These are phyloP conservation scores for Pseudorhombus dupliciocellatus DNA, from an alignment of 2,113 vertebrate genomes.

Conservation along the genomic window DNA sequence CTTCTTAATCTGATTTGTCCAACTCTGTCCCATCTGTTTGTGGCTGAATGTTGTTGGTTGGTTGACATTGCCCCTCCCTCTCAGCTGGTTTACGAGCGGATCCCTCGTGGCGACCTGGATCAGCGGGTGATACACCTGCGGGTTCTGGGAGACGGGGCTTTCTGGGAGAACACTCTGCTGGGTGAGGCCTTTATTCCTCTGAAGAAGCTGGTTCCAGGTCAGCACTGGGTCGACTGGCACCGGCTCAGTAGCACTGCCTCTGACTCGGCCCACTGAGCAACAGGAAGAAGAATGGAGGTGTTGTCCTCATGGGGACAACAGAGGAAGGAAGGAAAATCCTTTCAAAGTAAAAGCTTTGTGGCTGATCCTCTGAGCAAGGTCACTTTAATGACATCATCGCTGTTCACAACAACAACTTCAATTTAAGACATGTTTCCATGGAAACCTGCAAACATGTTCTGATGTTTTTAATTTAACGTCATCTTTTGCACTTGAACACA, in stretches of 20 bases:
- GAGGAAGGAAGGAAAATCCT: slow-evolving; percentile 21
- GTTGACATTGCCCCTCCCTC: not conserved
- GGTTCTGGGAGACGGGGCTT: slow-evolving; percentile 91
- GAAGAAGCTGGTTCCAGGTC: slow-evolving; percentile 86
- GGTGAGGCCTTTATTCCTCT: slow-evolving; percentile 91
- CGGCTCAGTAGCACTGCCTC: slow-evolving; percentile 83
- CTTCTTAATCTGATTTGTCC: not conserved
- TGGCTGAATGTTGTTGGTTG: not conserved
- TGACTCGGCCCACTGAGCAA: slow-evolving; percentile 73
- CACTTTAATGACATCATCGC: not conserved
- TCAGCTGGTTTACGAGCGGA: slow-evolving; percentile 93
- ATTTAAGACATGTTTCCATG: not conserved
- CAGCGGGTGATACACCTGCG: slow-evolving; percentile 93
- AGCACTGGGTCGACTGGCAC: slow-evolving; percentile 95
- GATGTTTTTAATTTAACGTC: not conserved
- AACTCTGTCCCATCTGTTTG: not conserved
- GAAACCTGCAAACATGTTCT: not conserved
- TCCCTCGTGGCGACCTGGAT: slow-evolving; percentile 91
- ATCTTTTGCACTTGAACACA: not conserved
- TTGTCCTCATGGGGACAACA: not conserved
- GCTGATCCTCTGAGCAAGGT: slow-evolving; percentile 16
- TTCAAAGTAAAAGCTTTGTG: slow-evolving; percentile 45
- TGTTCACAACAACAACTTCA: not conserved
- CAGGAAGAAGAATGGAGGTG: not conserved
- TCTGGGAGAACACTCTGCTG: slow-evolving; percentile 95